Conservation (phyloP, 2,113 vertebrate genomes). For the Nanorana parkeri region DNA sequence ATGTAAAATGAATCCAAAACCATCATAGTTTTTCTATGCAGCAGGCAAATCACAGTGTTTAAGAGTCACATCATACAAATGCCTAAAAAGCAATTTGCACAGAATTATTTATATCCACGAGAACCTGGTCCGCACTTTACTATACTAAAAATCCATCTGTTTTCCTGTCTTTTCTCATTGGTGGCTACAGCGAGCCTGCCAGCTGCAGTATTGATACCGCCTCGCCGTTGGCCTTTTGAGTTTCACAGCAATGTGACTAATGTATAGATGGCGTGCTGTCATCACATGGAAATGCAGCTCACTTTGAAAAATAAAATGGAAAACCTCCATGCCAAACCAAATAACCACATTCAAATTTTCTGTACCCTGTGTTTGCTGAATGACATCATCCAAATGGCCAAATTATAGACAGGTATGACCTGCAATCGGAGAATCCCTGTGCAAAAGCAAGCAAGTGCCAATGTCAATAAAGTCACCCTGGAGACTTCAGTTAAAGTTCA, state of each 20-base stretch:
- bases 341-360: constrained; percentile 49
- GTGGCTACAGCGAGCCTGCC: not conserved
- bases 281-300: constrained; percentile 47
- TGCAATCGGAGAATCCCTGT: constrained; percentile 53
- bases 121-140: not conserved
- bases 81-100: not conserved
- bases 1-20: no score
- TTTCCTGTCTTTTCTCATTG: constrained; percentile 5
- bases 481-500: not conserved
- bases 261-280: constrained; percentile 49
- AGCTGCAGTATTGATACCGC: constrained; percentile 10
- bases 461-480: constrained; percentile 25
- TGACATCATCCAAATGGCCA: constrained; percentile 50
- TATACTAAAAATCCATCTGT: not conserved
- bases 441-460: constrained; percentile 22
- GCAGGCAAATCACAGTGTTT: no score
- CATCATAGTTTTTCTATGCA: no score
- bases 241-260: constrained; percentile 2
- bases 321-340: constrained; percentile 39
- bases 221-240: constrained; percentile 20
- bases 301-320: constrained; percentile 49
- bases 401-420: constrained; percentile 46
- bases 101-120: not conserved
- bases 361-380: constrained; percentile 51
- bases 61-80: no score